Evolutionary conservation across 2,888 invertebrate genomes (phyloP).

Genomic region (Lochmaea crataegi): DNA sequence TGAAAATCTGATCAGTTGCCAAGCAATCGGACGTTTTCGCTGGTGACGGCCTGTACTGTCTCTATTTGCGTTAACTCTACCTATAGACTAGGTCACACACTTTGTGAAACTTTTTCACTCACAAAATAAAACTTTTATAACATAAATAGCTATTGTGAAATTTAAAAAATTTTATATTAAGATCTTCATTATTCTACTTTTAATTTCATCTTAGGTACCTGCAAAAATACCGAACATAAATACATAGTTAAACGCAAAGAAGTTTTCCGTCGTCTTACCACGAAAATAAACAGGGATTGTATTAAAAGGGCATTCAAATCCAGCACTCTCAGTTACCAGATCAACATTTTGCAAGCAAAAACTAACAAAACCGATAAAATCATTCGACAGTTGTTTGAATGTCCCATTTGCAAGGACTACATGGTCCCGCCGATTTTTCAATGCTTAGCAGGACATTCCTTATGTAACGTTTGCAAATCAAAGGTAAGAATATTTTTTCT

Average conservation of each 20-base stretch:
- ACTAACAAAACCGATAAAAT: slow-evolving; percentile 32
- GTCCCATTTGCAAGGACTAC: slow-evolving; percentile 54
- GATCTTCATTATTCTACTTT: neutral
- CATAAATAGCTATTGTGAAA: too few species aligned
- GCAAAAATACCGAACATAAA: slow-evolving; percentile 33
- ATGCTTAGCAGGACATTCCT: slow-evolving; percentile 42
- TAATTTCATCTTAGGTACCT: slow-evolving; percentile 31
- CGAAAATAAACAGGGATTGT: slow-evolving; percentile 38
- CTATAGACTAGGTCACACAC: too few species aligned
- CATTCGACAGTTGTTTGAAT: slow-evolving; percentile 44
- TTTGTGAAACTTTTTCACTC: too few species aligned
- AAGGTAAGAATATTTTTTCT: slow-evolving; percentile 15
- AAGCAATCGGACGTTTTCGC: too few species aligned
- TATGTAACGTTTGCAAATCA: slow-evolving; percentile 40
- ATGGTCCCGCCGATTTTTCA: slow-evolving; percentile 47
- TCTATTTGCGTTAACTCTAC: too few species aligned
- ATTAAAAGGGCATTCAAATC: slow-evolving; percentile 28
- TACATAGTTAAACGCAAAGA: slow-evolving; percentile 28
- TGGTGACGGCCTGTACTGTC: too few species aligned
- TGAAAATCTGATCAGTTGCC: too few species aligned
- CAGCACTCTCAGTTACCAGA: slow-evolving; percentile 30
- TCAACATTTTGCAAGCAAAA: slow-evolving; percentile 27
- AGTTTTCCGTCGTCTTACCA: slow-evolving; percentile 34
- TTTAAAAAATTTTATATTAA: too few species aligned
- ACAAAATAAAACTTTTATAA: too few species aligned